Evolutionary conservation across 1,140 invertebrate species (phyloP).

Genomic region (Brachionus calyciflorus): DNA sequence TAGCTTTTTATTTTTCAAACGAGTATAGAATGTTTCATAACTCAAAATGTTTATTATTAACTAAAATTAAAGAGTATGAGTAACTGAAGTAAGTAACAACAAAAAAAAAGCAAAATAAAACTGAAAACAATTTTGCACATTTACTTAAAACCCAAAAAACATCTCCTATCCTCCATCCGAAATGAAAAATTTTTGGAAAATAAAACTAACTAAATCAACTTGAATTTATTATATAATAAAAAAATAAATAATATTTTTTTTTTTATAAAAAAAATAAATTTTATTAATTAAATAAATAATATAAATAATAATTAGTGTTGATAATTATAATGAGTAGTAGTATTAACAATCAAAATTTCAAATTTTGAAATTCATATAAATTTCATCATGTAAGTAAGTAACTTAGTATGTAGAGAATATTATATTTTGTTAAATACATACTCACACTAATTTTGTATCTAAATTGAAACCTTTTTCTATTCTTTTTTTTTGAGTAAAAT

Average conservation of each 20-base stretch:
- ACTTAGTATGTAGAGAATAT: slow-evolving; percentile 5
- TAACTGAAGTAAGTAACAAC: too few species aligned
- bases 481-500: not conserved
- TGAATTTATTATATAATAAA: slow-evolving; percentile 35
- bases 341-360: slow-evolving; percentile 18
- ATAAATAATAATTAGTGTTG: slow-evolving; percentile 39
- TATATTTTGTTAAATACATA: slow-evolving; percentile 31
- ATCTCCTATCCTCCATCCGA: too few species aligned
- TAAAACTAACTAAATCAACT: not conserved
- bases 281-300: slow-evolving; percentile 42
- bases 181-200: too few species aligned
- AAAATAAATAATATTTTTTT: slow-evolving; percentile 3
- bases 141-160: too few species aligned
- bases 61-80: too few species aligned
- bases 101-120: too few species aligned
- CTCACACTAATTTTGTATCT: not conserved
- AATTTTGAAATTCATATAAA: not conserved
- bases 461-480: too few species aligned
- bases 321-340: slow-evolving; percentile 28
- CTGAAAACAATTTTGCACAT: not conserved
- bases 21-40: too few species aligned
- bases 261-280: not conserved
- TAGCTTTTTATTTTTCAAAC: too few species aligned
- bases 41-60: too few species aligned
- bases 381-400: slow-evolving; percentile 15